Evolutionary conservation across 2,888 invertebrate species (phyloP).

Genomic region (Hemicrepidius hirtus): DNA sequence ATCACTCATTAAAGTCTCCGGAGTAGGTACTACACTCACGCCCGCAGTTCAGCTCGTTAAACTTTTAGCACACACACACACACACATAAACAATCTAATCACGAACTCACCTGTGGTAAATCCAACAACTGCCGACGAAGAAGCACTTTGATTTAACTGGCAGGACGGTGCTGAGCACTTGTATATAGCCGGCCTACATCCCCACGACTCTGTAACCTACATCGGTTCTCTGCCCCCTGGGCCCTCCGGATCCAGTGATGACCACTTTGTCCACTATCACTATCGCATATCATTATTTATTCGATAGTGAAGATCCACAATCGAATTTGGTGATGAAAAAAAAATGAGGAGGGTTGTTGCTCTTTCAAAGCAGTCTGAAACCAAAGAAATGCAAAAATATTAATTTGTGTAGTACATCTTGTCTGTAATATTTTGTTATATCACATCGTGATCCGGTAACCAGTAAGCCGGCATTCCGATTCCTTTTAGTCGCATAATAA

Average conservation of each 20-base stretch:
- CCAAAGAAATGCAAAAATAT: too few relatives aligned
- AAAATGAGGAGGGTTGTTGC: not conserved
- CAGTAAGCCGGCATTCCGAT: too few relatives aligned
- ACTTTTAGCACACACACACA: slow-evolving; percentile 15
- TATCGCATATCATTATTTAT: slow-evolving; percentile 38
- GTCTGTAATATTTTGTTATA: too few relatives aligned
- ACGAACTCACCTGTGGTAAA: slow-evolving; percentile 61
- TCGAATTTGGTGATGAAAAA: not conserved
- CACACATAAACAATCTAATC: slow-evolving; percentile 19
- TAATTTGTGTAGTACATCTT: too few relatives aligned
- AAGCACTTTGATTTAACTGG: slow-evolving; percentile 61
- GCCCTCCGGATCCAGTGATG: slow-evolving; percentile 55
- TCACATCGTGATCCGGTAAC: too few relatives aligned
- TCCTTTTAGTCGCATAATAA: too few relatives aligned
- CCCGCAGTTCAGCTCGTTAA: not conserved
- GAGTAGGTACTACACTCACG: not conserved
- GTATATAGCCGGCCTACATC: slow-evolving; percentile 73
- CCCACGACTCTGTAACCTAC: slow-evolving; percentile 71
- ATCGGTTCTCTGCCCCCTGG: slow-evolving; percentile 55
- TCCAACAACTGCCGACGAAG: slow-evolving; percentile 61
- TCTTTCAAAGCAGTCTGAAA: too few relatives aligned
- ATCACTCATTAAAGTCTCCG: too few relatives aligned
- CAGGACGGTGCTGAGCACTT: slow-evolving; percentile 51
- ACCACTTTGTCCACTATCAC: slow-evolving; percentile 51
- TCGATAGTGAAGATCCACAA: slow-evolving; percentile 23